Evolutionary conservation across 2,797 vertebrate genomes (phyloP).

Genomic region (Hybognathus amarus): DNA sequence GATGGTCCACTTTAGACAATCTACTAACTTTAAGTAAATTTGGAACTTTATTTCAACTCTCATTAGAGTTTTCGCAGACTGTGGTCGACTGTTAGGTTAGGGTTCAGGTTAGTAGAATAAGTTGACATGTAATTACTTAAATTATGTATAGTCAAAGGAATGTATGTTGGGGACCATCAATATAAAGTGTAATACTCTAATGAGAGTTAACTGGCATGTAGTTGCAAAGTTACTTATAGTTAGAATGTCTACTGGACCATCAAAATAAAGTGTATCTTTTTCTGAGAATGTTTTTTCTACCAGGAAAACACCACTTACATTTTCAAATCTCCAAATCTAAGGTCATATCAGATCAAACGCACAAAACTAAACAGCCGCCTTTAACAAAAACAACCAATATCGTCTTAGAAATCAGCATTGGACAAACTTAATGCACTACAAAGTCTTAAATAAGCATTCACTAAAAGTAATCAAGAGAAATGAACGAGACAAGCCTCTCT

Average conservation of each 20-base stretch:
- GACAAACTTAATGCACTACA: neutral
- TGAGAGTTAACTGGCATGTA: neutral
- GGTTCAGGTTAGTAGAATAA: neutral
- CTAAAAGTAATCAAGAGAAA: conserved; percentile 31
- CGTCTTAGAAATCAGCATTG: neutral
- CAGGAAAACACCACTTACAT: neutral
- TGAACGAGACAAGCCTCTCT: conserved; percentile 46
- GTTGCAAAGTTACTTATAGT: neutral
- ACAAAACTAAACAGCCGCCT: neutral
- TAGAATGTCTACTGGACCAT: neutral
- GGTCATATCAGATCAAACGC: neutral
- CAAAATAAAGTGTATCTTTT: neutral
- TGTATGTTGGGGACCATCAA: too few relatives aligned
- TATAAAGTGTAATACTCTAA: neutral
- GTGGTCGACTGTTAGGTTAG: neutral
- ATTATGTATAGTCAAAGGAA: too few relatives aligned
- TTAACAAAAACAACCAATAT: conserved; percentile 10
- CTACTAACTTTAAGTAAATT: neutral
- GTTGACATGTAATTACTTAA: too few relatives aligned
- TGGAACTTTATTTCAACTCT: neutral
- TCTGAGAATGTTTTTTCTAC: neutral
- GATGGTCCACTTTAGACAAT: neutral
- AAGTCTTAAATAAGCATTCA: conserved; percentile 26
- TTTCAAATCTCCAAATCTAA: neutral
- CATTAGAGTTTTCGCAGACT: neutral